Base-by-base conservation (phyloP, 2,888 invertebrate genomes). In the Acleris emargana region DNA sequence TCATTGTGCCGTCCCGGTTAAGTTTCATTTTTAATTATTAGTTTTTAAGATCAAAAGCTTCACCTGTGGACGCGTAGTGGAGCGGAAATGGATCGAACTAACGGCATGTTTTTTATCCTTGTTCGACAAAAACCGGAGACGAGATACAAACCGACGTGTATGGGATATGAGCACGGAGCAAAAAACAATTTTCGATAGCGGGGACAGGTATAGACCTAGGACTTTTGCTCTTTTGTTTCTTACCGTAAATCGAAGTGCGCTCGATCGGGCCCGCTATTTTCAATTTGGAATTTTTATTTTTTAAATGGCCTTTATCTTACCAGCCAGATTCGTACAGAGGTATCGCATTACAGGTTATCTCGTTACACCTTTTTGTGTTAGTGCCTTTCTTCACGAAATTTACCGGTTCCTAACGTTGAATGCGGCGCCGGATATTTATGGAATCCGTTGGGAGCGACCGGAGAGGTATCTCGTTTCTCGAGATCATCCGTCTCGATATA, bases 61-160 rank as follows among this genome's bases (percentile, higher is more conserved):
- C 89, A 91, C 89, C 89, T 89, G 89, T 90, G 87, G 79, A 83
- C 85, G 84, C 79, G 86, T 84, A 89, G 83, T 86, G 83, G 82
- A 83, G 90, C 91, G 90, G 90, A 91, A 91, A 91, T 83, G 86
- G 84, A 88, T 87, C 82, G 83, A 83, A 78, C 83, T 91, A 91
- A 91, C 91, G 91, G 90, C 72, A 79, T 76, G 69, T 81, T 83
- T 88, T 86, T 89, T 82, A 78, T 80, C 83, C 82, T 82, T 83
- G 82, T 81, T 76, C 77, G 72, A 88, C 83, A 91, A 89, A 89
- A 87, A 88, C 81, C 76, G 73, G 80, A 75, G 84, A 87, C 84
- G 81, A 84, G 88, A 90, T 88, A 86, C 80, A 81, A 83, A 73
- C 80, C 77, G 88, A 87, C 89, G 77, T 83, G 83, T 88, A 84